A percentile compares a stretch with the other conserved stretches of the same genome.
phyloP scores from a whole-genome alignment of 2,113 vertebrate genomes.

The Sminthopsis crassicaudata region DNA sequence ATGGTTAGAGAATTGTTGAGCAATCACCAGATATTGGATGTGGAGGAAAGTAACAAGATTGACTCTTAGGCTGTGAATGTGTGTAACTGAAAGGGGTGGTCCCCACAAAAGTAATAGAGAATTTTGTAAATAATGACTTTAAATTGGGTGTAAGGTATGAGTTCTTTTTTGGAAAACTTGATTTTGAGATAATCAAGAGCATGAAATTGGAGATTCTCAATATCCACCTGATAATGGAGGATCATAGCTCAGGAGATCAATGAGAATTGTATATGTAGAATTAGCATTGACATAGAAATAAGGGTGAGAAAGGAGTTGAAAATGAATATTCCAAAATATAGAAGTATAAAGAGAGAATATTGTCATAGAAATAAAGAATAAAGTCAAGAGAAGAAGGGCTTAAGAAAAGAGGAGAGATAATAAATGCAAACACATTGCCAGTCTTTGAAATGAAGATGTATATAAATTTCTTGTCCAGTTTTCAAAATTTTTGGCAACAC shows the following conservation, averaged over 20 bases:
- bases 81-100: background rate
- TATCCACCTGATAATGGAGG: background rate
- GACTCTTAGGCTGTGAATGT: background rate
- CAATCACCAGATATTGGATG: background rate
- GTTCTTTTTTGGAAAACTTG: background rate
- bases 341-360: background rate
- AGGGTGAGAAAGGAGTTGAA: background rate
- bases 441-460: background rate
- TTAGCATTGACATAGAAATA: background rate
- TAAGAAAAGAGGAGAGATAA: background rate
- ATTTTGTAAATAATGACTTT: background rate
- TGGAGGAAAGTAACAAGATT: background rate
- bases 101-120: background rate
- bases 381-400: background rate
- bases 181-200: background rate
- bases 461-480: background rate
- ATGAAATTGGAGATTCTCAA: background rate
- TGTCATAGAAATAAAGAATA: background rate
- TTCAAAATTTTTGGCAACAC: background rate
- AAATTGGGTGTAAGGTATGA: background rate
- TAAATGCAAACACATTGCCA: background rate
- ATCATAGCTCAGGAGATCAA: background rate
- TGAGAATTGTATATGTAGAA: background rate
- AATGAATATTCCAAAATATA: background rate
- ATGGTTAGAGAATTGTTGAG: background rate